Percentiles rank a stretch among this genome's conserved stretches.
phyloP scores from a whole-genome alignment of 2,888 invertebrate genomes.

The Lysandra coridon region DNA sequence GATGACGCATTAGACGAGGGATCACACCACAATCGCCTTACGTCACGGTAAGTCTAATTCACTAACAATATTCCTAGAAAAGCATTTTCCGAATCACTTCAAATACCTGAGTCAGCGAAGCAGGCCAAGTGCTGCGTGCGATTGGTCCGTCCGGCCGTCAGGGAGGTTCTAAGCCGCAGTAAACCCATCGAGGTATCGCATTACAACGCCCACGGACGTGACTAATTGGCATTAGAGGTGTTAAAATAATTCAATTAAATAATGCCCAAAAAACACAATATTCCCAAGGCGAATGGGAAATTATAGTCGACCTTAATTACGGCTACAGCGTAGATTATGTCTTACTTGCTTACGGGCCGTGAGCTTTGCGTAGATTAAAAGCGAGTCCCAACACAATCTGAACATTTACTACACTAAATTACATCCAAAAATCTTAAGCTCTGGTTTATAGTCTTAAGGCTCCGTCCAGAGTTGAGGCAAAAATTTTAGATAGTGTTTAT shows the following conservation, averaged over 20 bases:
- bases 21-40: neutral
- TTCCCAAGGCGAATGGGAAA: constrained; percentile 26
- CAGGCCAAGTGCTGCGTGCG: constrained; percentile 57
- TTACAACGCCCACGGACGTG: constrained; percentile 76
- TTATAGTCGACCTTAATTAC: constrained; percentile 25
- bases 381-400: constrained; percentile 25
- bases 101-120: constrained; percentile 66
- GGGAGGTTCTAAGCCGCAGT: constrained; percentile 71
- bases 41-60: neutral
- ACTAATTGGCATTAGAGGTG: constrained; percentile 77
- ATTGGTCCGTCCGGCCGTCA: constrained; percentile 63
- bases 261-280: constrained; percentile 14
- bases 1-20: neutral
- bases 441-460: constrained; percentile 8
- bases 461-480: neutral
- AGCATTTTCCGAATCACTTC: constrained; percentile 50
- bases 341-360: constrained; percentile 26
- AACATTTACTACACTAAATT: constrained; percentile 27
- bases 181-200: constrained; percentile 74
- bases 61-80: constrained; percentile 15
- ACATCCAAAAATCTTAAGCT: constrained; percentile 31
- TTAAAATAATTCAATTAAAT: constrained; percentile 74
- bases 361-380: constrained; percentile 27
- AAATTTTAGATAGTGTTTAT: neutral
- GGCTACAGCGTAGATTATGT: constrained; percentile 18